Evolutionary conservation across 2,797 vertebrate species (phyloP), one percentile per base, ranked within the genome.

Genomic region (Thalassophryne amazonica): DNA sequence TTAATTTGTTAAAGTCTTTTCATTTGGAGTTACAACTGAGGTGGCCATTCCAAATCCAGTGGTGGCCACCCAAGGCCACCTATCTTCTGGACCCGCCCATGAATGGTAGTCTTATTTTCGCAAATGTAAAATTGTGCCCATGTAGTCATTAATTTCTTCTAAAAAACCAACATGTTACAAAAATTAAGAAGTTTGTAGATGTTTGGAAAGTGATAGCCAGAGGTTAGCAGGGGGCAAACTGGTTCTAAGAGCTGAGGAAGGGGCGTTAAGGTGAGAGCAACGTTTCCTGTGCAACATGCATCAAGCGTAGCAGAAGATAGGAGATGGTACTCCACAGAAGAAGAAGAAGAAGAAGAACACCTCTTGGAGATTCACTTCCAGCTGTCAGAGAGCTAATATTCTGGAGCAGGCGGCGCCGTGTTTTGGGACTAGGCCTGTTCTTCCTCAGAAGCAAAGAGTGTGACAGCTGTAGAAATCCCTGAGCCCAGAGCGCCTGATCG

Each of bases 381-480:
- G 72, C 83, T 86, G 83, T 76, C 74, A 80, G 51, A 28, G 61
- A 51, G 63, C 62, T 48, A 57, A 61, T 31, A 61, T 31, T 42
- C 64, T 45, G 70, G 57, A 55, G 72, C 64, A 58, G 69, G 69
- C 36, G 73, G 46, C 32, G 60, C 34, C 4, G 57, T 35, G 76
- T 55, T 79, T 43, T 28, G 81, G 81, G 80, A 81, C 53, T 12
- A 11, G 61, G 67, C 56, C 62, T 66, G 74, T 62, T 84, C 70
- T 72, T 69, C 63, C 61, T 83, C 48, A 63, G 55, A 72, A 69
- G 73, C 57, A 30, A 51, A 22, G 59, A 81, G 59, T 62, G 75
- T 82, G 82, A 89, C 86, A 87, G 85, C 84, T 86, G 85, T 52
- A 72, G 53, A 73, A 84, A 69, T 77, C 76, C 78, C 81, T 36